Evolutionary conservation across 2,797 vertebrate genomes (phyloP).

Genomic region (Amblyopsis hoosieri): DNA sequence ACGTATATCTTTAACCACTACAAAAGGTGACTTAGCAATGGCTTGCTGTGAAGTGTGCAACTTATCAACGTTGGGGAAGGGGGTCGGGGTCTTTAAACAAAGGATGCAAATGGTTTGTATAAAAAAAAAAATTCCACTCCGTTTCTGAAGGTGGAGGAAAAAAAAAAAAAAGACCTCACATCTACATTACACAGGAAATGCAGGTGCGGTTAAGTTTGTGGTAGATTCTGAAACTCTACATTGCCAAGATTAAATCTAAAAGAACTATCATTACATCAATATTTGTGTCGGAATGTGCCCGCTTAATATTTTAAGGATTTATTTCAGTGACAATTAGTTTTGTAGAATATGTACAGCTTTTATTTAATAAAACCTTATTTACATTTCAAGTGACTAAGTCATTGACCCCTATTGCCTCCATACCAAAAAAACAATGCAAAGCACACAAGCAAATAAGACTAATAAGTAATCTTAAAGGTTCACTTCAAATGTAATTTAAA

Average conservation of each 20-base stretch:
- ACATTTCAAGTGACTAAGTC: constrained; percentile 84
- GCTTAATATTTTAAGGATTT: neutral
- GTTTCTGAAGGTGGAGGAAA: constrained; percentile 2
- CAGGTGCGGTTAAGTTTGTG: constrained; percentile 19
- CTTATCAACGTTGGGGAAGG: no score
- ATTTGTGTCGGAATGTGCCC: neutral
- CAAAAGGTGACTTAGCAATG: neutral
- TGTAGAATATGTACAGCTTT: constrained; percentile 76
- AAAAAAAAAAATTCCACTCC: constrained; percentile 33
- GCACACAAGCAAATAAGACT: constrained; percentile 15
- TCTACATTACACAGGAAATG: constrained; percentile 33
- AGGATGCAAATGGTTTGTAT: no score
- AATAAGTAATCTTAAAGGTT: neutral
- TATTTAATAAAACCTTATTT: constrained; percentile 89
- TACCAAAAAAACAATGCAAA: constrained; percentile 8
- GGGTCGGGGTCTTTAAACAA: no score
- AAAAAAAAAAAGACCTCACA: neutral
- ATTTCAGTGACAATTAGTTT: neutral
- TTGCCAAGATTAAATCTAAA: neutral
- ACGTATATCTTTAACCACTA: neutral
- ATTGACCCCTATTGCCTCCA: constrained; percentile 50
- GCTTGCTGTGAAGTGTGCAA: no score
- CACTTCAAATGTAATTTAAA: constrained; percentile 6
- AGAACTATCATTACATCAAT: neutral
- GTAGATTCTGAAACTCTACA: neutral